A percentile compares a stretch with the other conserved stretches of the same genome.
Evolutionary conservation across 2,888 invertebrate genomes (phyloP).

Genomic region (Acanthosepion lycidas): DNA sequence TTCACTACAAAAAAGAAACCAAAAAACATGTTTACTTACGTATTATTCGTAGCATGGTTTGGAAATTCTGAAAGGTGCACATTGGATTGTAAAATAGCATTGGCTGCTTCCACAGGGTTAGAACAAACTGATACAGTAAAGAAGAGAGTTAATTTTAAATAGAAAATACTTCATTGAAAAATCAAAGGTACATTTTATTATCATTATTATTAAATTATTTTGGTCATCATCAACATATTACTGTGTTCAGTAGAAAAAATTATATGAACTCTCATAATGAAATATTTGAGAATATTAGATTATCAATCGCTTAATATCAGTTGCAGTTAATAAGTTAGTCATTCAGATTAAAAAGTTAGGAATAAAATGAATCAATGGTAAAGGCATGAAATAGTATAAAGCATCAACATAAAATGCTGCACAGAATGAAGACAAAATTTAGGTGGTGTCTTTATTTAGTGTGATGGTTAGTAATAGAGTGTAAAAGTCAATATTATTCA

Average conservation of each 20-base stretch:
- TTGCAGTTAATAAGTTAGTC: background rate
- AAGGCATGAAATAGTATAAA: background rate
- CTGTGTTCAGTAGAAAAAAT: too few species aligned
- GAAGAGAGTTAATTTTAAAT: background rate
- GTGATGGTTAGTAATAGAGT: background rate
- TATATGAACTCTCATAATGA: too few species aligned
- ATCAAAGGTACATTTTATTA: too few species aligned
- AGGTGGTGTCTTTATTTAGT: background rate
- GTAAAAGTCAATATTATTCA: background rate
- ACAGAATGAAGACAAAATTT: background rate
- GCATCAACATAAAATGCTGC: background rate
- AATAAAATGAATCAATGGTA: background rate
- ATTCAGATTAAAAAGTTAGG: background rate
- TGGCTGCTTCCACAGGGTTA: background rate
- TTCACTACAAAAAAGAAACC: background rate
- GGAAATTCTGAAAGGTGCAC: background rate
- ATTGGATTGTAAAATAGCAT: conserved; percentile 6
- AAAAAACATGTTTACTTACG: background rate
- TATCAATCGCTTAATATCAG: background rate
- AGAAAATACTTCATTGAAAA: background rate
- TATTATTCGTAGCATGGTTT: background rate
- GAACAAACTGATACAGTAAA: background rate
- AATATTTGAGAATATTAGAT: background rate
- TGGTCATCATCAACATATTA: too few species aligned
- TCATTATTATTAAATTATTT: too few species aligned